These are phyloP conservation scores for Antigone vipio DNA, from an alignment of 2,113 vertebrate species.

Conservation along the genomic window DNA sequence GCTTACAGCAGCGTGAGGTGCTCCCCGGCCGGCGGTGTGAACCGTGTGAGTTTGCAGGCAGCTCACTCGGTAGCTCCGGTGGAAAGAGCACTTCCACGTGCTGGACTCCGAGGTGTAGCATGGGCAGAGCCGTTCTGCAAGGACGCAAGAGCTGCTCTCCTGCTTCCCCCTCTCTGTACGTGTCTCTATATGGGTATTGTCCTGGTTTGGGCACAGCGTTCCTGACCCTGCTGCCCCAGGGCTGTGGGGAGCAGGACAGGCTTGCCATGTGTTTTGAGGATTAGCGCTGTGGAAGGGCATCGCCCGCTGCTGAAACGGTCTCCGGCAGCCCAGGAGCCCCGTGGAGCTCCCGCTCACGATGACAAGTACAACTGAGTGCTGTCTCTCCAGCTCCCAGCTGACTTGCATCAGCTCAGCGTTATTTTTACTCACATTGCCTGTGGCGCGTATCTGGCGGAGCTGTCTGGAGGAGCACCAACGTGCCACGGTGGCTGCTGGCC, in stretches of 20 bases:
- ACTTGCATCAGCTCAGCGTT: not conserved
- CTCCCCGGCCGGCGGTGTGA: not conserved
- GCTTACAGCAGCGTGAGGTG: not conserved
- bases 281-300: not conserved
- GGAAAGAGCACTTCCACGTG: not conserved
- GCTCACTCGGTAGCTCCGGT: not conserved
- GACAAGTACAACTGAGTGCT: accelerated
- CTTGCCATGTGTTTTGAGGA: not conserved
- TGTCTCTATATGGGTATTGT: accelerated
- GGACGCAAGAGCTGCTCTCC: not conserved
- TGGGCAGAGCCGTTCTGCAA: not conserved
- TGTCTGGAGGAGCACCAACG: not conserved
- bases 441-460: not conserved
- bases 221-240: not conserved
- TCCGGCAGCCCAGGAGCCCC: not conserved
- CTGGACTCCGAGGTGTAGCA: accelerated
- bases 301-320: accelerated
- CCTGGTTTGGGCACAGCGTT: not conserved
- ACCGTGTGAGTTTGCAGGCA: not conserved
- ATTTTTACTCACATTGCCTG: not conserved
- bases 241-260: not conserved
- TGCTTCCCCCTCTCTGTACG: not conserved
- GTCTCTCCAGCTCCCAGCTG: not conserved
- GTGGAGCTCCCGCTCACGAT: not conserved
- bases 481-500: not conserved